These are phyloP conservation scores for Lapara coniferarum DNA, from an alignment of 2,888 invertebrate genomes.

Conservation along the genomic window DNA sequence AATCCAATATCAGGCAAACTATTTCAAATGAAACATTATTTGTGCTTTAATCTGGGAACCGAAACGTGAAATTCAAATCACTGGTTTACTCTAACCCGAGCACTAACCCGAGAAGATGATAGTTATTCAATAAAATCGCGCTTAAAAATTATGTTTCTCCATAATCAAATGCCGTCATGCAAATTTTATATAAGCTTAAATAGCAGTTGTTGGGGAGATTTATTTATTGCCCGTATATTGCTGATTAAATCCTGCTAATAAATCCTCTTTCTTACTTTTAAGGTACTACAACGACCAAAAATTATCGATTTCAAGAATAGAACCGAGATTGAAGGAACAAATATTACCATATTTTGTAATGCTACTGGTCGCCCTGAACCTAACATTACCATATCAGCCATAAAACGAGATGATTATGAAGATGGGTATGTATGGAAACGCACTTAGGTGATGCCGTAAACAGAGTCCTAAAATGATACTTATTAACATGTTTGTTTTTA, in stretches of 20 bases:
- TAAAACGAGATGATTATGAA: constrained; percentile 46
- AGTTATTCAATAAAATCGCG: background rate
- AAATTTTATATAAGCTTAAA: no score
- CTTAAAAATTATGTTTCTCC: background rate
- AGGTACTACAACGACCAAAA: constrained; percentile 63
- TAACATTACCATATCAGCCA: constrained; percentile 52
- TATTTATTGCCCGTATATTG: no score
- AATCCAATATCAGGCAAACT: no score
- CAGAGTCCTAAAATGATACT: background rate
- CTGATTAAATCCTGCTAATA: background rate
- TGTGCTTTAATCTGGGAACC: no score
- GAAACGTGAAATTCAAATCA: no score
- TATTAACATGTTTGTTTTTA: background rate
- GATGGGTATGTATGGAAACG: constrained; percentile 44
- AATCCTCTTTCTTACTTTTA: constrained; percentile 17
- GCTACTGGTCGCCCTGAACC: constrained; percentile 62
- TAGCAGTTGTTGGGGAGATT: no score
- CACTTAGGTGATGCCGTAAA: no score
- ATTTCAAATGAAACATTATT: no score
- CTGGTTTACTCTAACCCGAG: no score
- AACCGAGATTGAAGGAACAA: constrained; percentile 55
- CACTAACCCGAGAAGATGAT: no score
- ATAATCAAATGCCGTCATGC: no score
- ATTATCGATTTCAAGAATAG: constrained; percentile 58
- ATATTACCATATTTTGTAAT: constrained; percentile 56